Percentiles rank a stretch among this genome's conserved stretches.
Evolutionary conservation across 2,797 vertebrate species (phyloP).

Genomic region (Odontamblyopus lacepedii): DNA sequence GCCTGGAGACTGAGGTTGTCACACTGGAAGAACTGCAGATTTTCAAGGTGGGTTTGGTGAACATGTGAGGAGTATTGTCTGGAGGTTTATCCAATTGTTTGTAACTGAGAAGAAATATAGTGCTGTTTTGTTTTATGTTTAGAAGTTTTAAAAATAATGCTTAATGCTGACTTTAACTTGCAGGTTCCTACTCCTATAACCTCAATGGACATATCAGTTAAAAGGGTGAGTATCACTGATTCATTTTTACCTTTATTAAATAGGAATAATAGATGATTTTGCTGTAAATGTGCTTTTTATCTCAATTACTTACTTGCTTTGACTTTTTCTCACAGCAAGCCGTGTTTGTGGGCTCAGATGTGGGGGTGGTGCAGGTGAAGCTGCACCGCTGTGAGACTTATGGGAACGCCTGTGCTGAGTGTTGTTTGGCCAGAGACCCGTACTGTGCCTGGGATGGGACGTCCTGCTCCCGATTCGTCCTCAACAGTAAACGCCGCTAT

Average conservation of each 20-base stretch:
- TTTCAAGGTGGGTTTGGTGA: constrained; percentile 83
- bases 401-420: constrained; percentile 90
- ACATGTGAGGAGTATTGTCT: no score
- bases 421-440: constrained; percentile 93
- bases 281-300: not conserved
- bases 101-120: not conserved
- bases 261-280: not conserved
- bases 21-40: constrained; percentile 92
- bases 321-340: constrained; percentile 79
- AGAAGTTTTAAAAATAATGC: not conserved
- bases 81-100: not conserved
- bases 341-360: constrained; percentile 84
- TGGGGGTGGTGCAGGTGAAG: constrained; percentile 84
- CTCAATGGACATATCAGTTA: constrained; percentile 93
- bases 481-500: constrained; percentile 82
- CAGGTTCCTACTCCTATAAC: constrained; percentile 87
- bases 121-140: not conserved
- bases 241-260: not conserved
- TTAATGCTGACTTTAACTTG: constrained; percentile 3
- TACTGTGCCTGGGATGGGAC: constrained; percentile 93
- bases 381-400: constrained; percentile 91
- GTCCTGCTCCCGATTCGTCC: constrained; percentile 80
- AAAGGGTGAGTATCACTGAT: constrained; percentile 81
- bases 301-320: not conserved
- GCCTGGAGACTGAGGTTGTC: constrained; percentile 80